Conservation (phyloP, 2,113 vertebrate genomes). For the Prionailurus viverrinus region DNA sequence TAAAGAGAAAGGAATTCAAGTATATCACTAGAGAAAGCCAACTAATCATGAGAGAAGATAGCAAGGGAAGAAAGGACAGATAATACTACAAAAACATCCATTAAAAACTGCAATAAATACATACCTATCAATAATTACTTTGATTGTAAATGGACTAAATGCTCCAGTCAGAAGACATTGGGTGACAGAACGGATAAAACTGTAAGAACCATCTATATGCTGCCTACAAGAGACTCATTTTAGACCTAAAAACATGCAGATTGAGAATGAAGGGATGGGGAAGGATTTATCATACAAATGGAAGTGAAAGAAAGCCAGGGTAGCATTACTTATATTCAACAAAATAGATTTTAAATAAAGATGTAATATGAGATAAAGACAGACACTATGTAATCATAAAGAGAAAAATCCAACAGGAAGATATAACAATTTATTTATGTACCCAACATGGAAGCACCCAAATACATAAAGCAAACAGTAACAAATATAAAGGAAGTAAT, state of each 20-base stretch:
- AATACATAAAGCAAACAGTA: background rate
- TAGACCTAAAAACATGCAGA: background rate
- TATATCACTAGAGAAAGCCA: background rate
- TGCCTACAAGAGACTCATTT: background rate
- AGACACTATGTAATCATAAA: background rate
- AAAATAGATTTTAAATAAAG: background rate
- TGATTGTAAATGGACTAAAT: background rate
- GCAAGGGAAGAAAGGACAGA: background rate
- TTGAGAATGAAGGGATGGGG: background rate
- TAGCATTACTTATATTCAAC: background rate
- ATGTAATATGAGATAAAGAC: background rate
- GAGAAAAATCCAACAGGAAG: background rate
- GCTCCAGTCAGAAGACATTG: background rate
- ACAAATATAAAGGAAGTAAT: background rate
- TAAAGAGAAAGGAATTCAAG: background rate
- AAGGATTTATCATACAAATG: background rate
- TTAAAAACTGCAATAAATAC: background rate
- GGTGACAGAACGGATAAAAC: background rate
- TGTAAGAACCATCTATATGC: background rate
- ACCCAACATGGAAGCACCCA: background rate
- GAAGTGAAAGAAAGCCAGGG: background rate
- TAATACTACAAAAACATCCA: background rate
- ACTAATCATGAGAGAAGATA: background rate
- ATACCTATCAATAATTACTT: background rate
- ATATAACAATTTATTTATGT: background rate